Evolutionary conservation across 2,113 vertebrate genomes (phyloP).

Genomic region (Ochotona princeps): DNA sequence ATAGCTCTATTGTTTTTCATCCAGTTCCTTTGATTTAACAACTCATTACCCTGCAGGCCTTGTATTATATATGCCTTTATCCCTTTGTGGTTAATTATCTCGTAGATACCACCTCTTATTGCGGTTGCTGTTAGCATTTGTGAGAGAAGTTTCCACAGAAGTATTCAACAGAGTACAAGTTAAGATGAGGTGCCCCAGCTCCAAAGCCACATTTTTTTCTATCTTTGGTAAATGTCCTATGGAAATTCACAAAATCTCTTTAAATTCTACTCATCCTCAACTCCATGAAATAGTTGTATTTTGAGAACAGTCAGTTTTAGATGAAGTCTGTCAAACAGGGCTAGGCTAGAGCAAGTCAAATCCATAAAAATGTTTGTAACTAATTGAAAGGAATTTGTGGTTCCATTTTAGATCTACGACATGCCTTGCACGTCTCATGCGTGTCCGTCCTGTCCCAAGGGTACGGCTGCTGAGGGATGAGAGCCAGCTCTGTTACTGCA

Average conservation of each 20-base stretch:
- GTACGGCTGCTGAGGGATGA: too few species aligned
- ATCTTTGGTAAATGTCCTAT: background rate
- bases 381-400: background rate
- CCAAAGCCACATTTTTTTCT: background rate
- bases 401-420: too few species aligned
- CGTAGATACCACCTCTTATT: accelerated
- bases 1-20: background rate
- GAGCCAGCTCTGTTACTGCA: background rate
- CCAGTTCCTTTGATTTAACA: background rate
- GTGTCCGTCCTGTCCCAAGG: background rate
- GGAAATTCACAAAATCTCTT: background rate
- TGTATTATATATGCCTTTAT: too few species aligned
- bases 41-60: background rate
- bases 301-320: background rate
- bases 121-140: background rate
- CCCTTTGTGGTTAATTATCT: background rate
- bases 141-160: background rate
- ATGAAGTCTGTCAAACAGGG: background rate
- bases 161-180: background rate
- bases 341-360: background rate
- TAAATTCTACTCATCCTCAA: background rate
- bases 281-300: background rate
- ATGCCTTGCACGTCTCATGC: too few species aligned
- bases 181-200: background rate
- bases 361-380: background rate